phyloP scores from a whole-genome alignment of 2,797 vertebrate species.

The Benthosema pterotum region DNA sequence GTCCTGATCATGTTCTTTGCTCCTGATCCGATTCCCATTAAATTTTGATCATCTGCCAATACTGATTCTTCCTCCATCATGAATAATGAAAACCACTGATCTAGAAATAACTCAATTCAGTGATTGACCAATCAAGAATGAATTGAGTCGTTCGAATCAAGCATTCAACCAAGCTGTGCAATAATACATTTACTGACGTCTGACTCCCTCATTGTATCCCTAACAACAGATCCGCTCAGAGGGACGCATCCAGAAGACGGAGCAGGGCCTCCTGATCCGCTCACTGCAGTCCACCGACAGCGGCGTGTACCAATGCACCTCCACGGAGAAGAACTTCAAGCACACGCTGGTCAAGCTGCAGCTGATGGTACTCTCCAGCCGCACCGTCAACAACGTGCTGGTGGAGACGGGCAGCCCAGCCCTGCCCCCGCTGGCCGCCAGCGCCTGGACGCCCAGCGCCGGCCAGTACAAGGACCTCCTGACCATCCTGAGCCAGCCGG shows the following conservation, averaged over 20 bases:
- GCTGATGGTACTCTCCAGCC: slow-evolving; percentile 90
- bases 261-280: slow-evolving; percentile 93
- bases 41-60: too few species aligned
- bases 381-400: slow-evolving; percentile 88
- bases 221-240: slow-evolving; percentile 83
- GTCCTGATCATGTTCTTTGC: too few species aligned
- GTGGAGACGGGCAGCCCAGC: slow-evolving; percentile 73
- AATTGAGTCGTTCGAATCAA: too few species aligned
- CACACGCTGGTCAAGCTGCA: slow-evolving; percentile 92
- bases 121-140: too few species aligned
- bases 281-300: slow-evolving; percentile 89
- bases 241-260: slow-evolving; percentile 91
- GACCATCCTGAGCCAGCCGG: slow-evolving; percentile 94
- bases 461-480: slow-evolving; percentile 94
- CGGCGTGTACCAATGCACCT: slow-evolving; percentile 94
- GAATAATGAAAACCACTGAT: too few species aligned
- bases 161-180: too few species aligned
- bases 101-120: too few species aligned
- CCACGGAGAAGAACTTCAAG: slow-evolving; percentile 99
- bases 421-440: slow-evolving; percentile 74
- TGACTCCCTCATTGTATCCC: background rate
- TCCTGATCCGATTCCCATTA: too few species aligned
- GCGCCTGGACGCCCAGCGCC: slow-evolving; percentile 84
- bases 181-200: background rate
- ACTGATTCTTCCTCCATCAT: too few species aligned